Evolutionary conservation across 2,888 invertebrate species (phyloP), one percentile per base, ranked within the genome.

Genomic region (Dermolepida albohirtum): DNA sequence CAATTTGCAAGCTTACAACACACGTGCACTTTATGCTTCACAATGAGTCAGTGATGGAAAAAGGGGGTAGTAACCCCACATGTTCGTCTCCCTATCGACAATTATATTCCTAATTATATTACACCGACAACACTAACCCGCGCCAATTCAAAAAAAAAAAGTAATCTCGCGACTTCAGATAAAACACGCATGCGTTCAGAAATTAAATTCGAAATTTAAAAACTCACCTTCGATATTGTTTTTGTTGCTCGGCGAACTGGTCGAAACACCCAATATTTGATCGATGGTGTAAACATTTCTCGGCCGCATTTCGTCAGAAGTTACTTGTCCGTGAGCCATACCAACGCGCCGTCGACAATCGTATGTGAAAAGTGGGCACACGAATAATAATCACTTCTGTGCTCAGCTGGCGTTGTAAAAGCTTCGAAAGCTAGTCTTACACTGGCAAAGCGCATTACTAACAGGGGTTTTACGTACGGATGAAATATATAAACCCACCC

Each of bases 221-320:
- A 63, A 74, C 72, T 76, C 76, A 82, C 81, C 80, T 72, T 80
- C 79, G 54, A 65, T 69, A 62, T 67, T 74, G 22, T 22, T 22
- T 69, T 78, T 78, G 12, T 75, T 71, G 4, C 73, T 44, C 17
- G 68, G 68, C 0, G 78, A 70, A 7, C 72, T 71, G 17, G 77
- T 75, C 43, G 75, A 77, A 71, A 81, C 81, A 74, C 84, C 83
- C 68, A 84, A 77, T 65, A 84, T 84, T 73, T 82, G 83, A 71
- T 84, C 84, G 69, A 84, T 84, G 78, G 82, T 84, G 74, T 84
- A 84, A 39, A 84, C 79, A 52, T 80, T 81, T 66, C 82, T 78
- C 54, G 83, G 81, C 63, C 82, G 77, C 67, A 76, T 76, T 62
- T 79, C 78, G 59, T 81, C 82, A 50, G 79, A 77, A 12, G 75